Base-by-base conservation (phyloP, 2,113 vertebrate genomes). In the Porphyrio hochstetteri region DNA sequence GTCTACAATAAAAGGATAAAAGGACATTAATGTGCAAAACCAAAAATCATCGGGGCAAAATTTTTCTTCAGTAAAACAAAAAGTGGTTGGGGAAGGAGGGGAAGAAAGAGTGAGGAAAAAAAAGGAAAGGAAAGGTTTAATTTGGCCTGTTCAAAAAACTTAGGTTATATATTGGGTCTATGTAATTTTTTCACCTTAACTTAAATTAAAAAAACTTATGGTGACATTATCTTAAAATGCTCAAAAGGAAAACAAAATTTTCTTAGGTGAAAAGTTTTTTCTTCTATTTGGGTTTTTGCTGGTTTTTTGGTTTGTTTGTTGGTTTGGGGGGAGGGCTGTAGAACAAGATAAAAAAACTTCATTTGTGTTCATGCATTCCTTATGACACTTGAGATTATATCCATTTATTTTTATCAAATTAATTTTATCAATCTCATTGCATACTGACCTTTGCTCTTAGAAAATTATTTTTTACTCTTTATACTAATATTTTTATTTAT, bases 151-250 rank as follows among this genome's bases (percentile, higher is more conserved):
- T 55, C 4, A 72, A 48, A 48, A 67, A 29, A 11, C 1, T 7
- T 57, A 13, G 3, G 1, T 40, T 16, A 25, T 35, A 1, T 28
- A 36, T 60, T 57, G 3, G 0, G 5, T 48, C 3, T 21, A n/a
- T 15, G 2, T n/a, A 28, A 28, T 5, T 24, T 29, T 56, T 82
- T 64, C 36, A 82, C 4, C 11, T 71, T 33, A 35, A 5, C 20
- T 60, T 60, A 25, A 72, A 48, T 40, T 67, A 50, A 77, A 46
- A 12, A 35, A 6, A 19, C 0, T 36, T 80, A 12, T 13, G 2
- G 16, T 59, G 24, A 87, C 57, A 31, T 88, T 65, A 53, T 8
- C 7, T 71, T 71, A 53, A 77, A 78, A 40, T 10, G 23, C 25
- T 14, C 16, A 60, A 71, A 70, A 40, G 1, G 9, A 78, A 67